phyloP scores from a whole-genome alignment of 2,888 invertebrate species.

The Drosophila seclusa region DNA sequence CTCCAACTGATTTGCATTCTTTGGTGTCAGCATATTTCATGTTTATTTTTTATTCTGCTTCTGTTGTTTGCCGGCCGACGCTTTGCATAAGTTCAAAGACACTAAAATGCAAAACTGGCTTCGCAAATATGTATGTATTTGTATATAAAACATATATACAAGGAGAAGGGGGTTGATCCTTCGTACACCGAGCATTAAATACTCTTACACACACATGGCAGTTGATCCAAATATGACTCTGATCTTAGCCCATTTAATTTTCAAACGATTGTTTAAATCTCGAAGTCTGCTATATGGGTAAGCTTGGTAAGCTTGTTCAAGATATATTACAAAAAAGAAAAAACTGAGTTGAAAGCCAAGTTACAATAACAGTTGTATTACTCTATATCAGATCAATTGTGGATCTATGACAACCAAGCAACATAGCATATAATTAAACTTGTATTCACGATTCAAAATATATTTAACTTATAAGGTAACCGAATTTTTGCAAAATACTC shows the following conservation, averaged over 20 bases:
- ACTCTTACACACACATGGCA: not conserved
- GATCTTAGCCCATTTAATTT: not conserved
- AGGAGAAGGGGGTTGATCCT: not conserved
- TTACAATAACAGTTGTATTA: not conserved
- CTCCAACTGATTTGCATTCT: conserved; percentile 52
- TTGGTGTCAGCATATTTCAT: conserved; percentile 65
- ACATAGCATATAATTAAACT: not conserved
- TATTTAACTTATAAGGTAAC: not conserved
- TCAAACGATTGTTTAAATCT: not conserved
- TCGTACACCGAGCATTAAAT: not conserved
- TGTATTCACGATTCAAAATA: not conserved
- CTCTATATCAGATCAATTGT: not conserved
- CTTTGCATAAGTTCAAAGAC: conserved; percentile 68
- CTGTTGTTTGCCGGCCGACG: conserved; percentile 63
- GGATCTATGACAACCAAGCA: not conserved
- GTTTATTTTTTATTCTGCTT: conserved; percentile 20
- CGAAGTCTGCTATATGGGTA: not conserved
- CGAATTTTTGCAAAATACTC: not conserved
- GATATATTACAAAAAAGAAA: not conserved
- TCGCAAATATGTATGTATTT: not conserved
- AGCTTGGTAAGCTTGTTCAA: not conserved
- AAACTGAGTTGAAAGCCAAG: not conserved
- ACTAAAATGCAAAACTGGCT: conserved; percentile 40
- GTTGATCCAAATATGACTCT: not conserved
- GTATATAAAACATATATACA: not conserved